Base-by-base conservation (phyloP, 2,113 vertebrate species). In the Rallus limicola region DNA sequence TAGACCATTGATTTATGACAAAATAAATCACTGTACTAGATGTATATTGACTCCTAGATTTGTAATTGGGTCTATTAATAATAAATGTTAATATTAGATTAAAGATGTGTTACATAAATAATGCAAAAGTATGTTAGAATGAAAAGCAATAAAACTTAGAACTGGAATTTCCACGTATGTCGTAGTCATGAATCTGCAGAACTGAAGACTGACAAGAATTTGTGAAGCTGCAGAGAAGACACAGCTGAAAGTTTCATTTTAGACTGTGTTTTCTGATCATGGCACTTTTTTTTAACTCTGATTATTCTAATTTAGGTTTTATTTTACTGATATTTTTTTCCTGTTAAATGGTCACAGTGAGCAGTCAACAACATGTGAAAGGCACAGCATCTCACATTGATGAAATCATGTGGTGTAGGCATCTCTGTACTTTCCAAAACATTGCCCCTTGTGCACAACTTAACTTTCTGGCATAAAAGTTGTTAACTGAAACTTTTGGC, bases 81-180 rank as follows among this genome's bases (percentile, higher is more conserved):
- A 97, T 96, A 79, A 58, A 96, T 97, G n/a, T 7, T 92, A 95
- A 82, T 92, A 87, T 52, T 60, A 92, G 74, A 88, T 78, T 94
- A 95, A 88, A 85, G 78, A 93, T 69, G 65, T 10, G 40, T 82
- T 79, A 31, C 26, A 96, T 97, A 95, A 97, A 97, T 96, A 94
- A 96, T 97, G 82, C 59, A 97, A 56, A 86, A 5, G 0, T 80
- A 16, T 76, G 86, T 94, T 93, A 97, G 62, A 68, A 90, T 20
- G 42, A 86, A 91, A 20, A 60, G 36, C 26, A 84, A 52, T 91
- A 82, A 75, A 70, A 80, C 16, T 63, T 78, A 44, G 55, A 82
- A 88, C 34, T 90, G 40, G 76, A 90, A 86, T 94, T 90, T 95
- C 46, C 56, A 74, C 7, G 19, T 33, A 31, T n/a, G 90, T 33